Percentiles rank a stretch among this genome's conserved stretches.
Evolutionary conservation across 2,888 invertebrate genomes (phyloP).

Genomic region (Leucoptera coffeella): DNA sequence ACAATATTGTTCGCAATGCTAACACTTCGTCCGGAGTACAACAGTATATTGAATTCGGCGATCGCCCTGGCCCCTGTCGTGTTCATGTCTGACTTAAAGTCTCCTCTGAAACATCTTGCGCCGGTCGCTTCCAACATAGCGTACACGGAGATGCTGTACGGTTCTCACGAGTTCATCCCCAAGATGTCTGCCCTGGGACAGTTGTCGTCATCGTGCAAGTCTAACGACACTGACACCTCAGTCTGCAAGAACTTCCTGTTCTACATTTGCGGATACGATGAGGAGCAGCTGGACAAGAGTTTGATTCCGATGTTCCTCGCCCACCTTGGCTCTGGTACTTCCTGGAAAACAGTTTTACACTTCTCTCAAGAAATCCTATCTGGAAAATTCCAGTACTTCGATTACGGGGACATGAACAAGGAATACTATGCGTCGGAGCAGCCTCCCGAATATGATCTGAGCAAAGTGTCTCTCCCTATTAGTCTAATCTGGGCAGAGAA

Average conservation of each 20-base stretch:
- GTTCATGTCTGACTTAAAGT: conserved; percentile 57
- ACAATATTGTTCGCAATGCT: conserved; percentile 69
- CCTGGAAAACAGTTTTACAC: conserved; percentile 67
- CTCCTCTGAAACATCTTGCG: conserved; percentile 61
- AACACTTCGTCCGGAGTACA: conserved; percentile 60
- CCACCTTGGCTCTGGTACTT: conserved; percentile 70
- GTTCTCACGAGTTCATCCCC: conserved; percentile 66
- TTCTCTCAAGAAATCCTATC: conserved; percentile 53
- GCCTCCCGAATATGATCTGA: conserved; percentile 60
- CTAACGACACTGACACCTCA: conserved; percentile 30
- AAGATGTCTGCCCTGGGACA: conserved; percentile 52
- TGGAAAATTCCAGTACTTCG: conserved; percentile 59
- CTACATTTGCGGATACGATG: conserved; percentile 65
- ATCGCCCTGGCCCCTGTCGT: conserved; percentile 66
- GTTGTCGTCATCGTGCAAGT: conserved; percentile 52
- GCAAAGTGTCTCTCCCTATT: conserved; percentile 52
- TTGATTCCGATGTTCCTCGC: conserved; percentile 62
- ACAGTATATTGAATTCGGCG: conserved; percentile 56
- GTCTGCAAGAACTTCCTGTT: conserved; percentile 70
- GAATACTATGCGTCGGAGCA: conserved; percentile 43
- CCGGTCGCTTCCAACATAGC: conserved; percentile 55
- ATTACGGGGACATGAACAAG: conserved; percentile 59
- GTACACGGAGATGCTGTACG: conserved; percentile 57
- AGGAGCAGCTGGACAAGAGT: conserved; percentile 60
- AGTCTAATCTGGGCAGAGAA: conserved; percentile 62